Percentiles rank a stretch among this genome's conserved stretches.
Conservation (phyloP, 2,888 invertebrate genomes). For the Agrilus cyanescens region DNA sequence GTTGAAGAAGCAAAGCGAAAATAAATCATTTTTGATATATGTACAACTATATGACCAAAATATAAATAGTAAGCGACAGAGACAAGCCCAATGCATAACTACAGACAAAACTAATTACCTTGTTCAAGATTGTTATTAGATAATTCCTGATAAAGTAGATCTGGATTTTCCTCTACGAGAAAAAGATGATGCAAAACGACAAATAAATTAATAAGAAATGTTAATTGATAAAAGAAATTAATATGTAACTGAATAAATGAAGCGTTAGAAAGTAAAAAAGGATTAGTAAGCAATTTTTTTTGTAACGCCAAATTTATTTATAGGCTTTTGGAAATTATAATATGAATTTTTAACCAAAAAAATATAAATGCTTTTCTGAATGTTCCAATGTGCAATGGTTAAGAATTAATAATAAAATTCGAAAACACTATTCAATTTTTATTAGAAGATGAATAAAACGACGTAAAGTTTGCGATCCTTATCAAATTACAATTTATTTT, state of each 20-base stretch:
- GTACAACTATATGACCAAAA: neutral
- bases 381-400: too few relatives aligned
- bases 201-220: conserved; percentile 18
- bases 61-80: too few relatives aligned
- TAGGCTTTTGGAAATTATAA: too few relatives aligned
- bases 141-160: conserved; percentile 44
- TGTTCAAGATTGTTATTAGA: conserved; percentile 29
- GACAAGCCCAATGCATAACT: conserved; percentile 1
- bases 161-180: conserved; percentile 43
- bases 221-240: conserved; percentile 4
- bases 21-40: neutral
- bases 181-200: conserved; percentile 18
- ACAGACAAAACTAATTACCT: conserved; percentile 20
- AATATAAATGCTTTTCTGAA: too few relatives aligned
- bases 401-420: too few relatives aligned
- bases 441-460: too few relatives aligned
- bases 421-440: too few relatives aligned
- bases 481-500: too few relatives aligned
- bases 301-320: conserved; percentile 5
- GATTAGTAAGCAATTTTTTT: neutral
- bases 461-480: too few relatives aligned
- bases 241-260: conserved; percentile 4
- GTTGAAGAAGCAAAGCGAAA: too few relatives aligned
- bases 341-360: neutral
- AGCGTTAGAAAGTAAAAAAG: neutral